Evolutionary conservation across 2,113 vertebrate genomes (phyloP).

Genomic region (Micromys minutus): DNA sequence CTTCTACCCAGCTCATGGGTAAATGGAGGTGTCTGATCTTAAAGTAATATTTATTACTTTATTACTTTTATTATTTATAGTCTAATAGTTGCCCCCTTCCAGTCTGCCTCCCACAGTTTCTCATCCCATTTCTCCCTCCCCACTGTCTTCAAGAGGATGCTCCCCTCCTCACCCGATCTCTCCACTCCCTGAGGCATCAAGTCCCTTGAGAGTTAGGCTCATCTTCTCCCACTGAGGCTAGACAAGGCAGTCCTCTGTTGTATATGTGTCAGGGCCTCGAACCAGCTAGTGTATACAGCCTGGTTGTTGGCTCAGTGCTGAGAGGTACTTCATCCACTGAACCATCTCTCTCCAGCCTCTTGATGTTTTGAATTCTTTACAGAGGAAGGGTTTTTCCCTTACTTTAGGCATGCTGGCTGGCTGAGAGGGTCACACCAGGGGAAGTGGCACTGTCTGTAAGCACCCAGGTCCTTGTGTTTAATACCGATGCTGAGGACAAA

Average conservation of each 20-base stretch:
- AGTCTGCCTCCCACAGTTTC: too few relatives aligned
- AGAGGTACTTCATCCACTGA: background rate
- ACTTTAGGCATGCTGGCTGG: background rate
- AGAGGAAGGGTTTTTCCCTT: background rate
- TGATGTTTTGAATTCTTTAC: background rate
- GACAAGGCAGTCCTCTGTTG: too few relatives aligned
- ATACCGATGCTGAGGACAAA: background rate
- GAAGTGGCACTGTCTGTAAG: background rate
- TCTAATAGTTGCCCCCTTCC: too few relatives aligned
- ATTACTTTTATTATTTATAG: background rate
- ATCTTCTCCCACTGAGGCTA: too few relatives aligned
- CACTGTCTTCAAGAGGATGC: too few relatives aligned
- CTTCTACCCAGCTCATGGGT: background rate
- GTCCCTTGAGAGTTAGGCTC: too few relatives aligned
- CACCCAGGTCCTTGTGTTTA: background rate
- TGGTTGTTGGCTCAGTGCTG: too few relatives aligned
- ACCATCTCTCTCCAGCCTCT: background rate
- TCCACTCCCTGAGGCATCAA: too few relatives aligned
- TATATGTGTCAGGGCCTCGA: too few relatives aligned
- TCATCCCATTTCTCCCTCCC: too few relatives aligned
- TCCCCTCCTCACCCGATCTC: too few relatives aligned
- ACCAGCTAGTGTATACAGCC: too few relatives aligned
- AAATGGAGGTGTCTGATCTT: background rate
- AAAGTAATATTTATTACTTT: background rate
- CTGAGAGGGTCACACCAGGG: background rate